These are phyloP conservation scores for Perca flavescens DNA, from an alignment of 2,113 vertebrate species.

Conservation along the genomic window DNA sequence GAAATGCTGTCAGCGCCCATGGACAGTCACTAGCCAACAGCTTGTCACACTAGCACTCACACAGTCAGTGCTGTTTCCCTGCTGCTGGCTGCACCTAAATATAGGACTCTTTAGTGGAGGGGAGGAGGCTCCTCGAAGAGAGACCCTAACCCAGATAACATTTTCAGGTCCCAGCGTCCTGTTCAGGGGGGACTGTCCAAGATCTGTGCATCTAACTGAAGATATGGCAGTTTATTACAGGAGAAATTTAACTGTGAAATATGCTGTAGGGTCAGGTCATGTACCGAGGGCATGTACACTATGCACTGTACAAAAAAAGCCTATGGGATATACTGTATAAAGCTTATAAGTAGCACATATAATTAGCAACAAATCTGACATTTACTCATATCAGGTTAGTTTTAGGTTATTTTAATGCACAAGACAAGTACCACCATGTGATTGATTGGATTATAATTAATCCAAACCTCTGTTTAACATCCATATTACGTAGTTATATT, in stretches of 20 bases:
- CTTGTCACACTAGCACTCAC: constrained; percentile 40
- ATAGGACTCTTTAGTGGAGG: constrained; percentile 75
- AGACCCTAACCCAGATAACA: constrained; percentile 5
- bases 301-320: not conserved
- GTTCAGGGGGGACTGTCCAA: not conserved
- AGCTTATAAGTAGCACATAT: not conserved
- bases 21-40: constrained; percentile 17
- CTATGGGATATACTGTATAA: not conserved
- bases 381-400: not conserved
- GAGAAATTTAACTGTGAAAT: not conserved
- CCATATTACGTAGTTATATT: not conserved
- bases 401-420: not conserved
- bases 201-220: not conserved
- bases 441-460: not conserved
- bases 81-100: constrained; percentile 74
- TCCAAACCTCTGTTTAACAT: not conserved
- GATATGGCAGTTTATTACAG: not conserved
- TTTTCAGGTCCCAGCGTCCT: constrained; percentile 10
- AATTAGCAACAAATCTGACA: not conserved
- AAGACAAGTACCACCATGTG: not conserved
- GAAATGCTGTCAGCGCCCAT: constrained; percentile 22
- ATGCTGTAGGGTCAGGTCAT: not conserved
- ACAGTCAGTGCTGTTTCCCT: constrained; percentile 46
- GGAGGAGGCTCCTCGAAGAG: constrained; percentile 62
- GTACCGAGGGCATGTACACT: not conserved